Conservation (phyloP, 2,888 invertebrate species). For the Liodrosophila aerea region DNA sequence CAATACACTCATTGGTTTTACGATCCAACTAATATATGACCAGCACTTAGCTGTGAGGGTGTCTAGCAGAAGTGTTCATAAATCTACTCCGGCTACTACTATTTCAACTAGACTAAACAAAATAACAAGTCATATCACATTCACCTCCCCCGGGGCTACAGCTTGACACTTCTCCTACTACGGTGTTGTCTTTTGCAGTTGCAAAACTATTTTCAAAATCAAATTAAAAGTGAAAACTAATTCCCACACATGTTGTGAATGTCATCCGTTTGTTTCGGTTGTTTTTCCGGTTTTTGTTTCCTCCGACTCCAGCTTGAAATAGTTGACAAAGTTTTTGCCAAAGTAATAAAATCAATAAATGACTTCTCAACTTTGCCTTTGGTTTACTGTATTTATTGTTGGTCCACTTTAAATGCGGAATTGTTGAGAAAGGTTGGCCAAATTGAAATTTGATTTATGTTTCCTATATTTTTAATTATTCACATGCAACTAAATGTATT, state of each 20-base stretch:
- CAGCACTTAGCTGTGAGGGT: constrained; percentile 21
- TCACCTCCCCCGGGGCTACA: constrained; percentile 12
- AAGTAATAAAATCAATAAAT: constrained; percentile 73
- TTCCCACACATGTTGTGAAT: constrained; percentile 55
- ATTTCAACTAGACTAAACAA: neutral
- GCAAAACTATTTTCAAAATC: constrained; percentile 59
- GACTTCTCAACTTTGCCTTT: constrained; percentile 53
- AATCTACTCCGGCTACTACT: neutral
- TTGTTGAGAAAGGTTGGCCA: constrained; percentile 30
- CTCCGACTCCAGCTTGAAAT: constrained; percentile 15
- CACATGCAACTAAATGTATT: constrained; percentile 9
- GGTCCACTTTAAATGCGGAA: constrained; percentile 28
- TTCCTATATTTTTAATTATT: constrained; percentile 22
- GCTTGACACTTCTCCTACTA: constrained; percentile 16
- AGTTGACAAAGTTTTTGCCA: constrained; percentile 52
- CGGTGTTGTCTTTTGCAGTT: neutral
- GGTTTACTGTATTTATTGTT: constrained; percentile 10
- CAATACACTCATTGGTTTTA: constrained; percentile 31
- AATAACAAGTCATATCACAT: constrained; percentile 28
- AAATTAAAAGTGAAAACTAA: constrained; percentile 64
- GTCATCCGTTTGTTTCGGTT: constrained; percentile 21
- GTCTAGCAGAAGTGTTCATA: neutral
- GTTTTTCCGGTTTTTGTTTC: constrained; percentile 21
- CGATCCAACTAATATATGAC: constrained; percentile 41
- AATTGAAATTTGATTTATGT: constrained; percentile 47